Percentiles rank a stretch among this genome's conserved stretches.
Conservation (phyloP, 2,888 invertebrate genomes). For the Syrphus vitripennis region DNA sequence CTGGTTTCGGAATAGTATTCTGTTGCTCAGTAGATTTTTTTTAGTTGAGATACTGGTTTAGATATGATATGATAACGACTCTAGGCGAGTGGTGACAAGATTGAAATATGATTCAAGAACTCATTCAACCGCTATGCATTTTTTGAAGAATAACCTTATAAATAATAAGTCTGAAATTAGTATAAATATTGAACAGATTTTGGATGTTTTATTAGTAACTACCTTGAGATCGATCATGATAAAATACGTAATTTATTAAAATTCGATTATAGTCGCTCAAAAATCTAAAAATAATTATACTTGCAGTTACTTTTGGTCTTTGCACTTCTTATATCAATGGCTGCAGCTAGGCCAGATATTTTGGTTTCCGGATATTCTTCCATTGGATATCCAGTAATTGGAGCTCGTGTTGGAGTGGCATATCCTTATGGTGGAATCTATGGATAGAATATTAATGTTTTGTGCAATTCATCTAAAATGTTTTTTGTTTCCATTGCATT, state of each 20-base stretch:
- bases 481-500: too few relatives aligned
- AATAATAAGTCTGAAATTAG: neutral
- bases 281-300: neutral
- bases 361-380: too few relatives aligned
- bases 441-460: too few relatives aligned
- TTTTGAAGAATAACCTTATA: neutral
- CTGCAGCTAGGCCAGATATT: too few relatives aligned
- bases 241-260: conserved; percentile 22
- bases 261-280: too few relatives aligned
- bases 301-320: conserved; percentile 32
- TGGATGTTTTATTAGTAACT: neutral
- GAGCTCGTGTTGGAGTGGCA: conserved; percentile 19
- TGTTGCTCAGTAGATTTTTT: neutral
- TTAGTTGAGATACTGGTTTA: neutral
- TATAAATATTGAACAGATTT: neutral
- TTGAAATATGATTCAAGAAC: conserved; percentile 34
- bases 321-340: conserved; percentile 21
- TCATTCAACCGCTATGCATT: conserved; percentile 9
- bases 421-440: conserved; percentile 27
- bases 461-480: too few relatives aligned
- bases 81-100: neutral
- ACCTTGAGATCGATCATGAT: conserved; percentile 23
- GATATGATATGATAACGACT: neutral
- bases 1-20: conserved; percentile 10
- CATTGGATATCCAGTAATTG: conserved; percentile 21